Percentiles rank a stretch among this genome's conserved stretches.
phyloP scores from a whole-genome alignment of 2,888 invertebrate genomes.

The Stenchaetothrips biformis region DNA sequence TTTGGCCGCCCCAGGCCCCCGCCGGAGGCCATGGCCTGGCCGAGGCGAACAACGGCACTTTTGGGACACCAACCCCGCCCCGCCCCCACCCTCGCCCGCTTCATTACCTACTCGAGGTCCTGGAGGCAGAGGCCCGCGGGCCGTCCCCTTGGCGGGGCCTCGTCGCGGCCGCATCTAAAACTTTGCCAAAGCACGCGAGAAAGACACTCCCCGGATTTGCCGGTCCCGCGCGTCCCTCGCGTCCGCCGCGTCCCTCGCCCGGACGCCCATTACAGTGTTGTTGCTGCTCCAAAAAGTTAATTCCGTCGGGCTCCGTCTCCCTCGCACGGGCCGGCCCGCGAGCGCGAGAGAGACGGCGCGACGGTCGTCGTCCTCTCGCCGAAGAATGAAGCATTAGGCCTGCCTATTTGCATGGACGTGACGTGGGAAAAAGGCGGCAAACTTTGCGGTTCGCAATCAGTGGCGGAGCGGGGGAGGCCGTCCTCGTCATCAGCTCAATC shows the following conservation, averaged over 20 bases:
- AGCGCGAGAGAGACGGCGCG: too few species aligned
- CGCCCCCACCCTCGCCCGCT: not conserved
- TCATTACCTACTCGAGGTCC: not conserved
- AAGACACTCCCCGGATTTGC: not conserved
- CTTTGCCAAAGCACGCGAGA: not conserved
- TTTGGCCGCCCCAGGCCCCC: not conserved
- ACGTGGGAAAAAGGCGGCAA: too few species aligned
- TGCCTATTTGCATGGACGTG: too few species aligned
- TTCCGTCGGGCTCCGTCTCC: not conserved
- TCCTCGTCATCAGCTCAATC: not conserved
- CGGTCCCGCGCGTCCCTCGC: too few species aligned
- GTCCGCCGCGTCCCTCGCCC: too few species aligned
- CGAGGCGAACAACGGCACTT: not conserved
- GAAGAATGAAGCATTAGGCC: too few species aligned
- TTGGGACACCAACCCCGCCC: not conserved
- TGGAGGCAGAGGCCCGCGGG: not conserved
- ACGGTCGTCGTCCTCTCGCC: not conserved
- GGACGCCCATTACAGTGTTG: not conserved
- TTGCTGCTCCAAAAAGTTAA: constrained; percentile 2
- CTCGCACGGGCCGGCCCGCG: not conserved
- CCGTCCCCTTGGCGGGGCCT: not conserved
- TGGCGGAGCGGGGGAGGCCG: not conserved
- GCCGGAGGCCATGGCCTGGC: too few species aligned
- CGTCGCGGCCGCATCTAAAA: not conserved
- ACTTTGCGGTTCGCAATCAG: not conserved